Percentiles rank a stretch among this genome's conserved stretches.
Evolutionary conservation across 2,797 vertebrate genomes (phyloP).

Genomic region (Monodelphis domestica): DNA sequence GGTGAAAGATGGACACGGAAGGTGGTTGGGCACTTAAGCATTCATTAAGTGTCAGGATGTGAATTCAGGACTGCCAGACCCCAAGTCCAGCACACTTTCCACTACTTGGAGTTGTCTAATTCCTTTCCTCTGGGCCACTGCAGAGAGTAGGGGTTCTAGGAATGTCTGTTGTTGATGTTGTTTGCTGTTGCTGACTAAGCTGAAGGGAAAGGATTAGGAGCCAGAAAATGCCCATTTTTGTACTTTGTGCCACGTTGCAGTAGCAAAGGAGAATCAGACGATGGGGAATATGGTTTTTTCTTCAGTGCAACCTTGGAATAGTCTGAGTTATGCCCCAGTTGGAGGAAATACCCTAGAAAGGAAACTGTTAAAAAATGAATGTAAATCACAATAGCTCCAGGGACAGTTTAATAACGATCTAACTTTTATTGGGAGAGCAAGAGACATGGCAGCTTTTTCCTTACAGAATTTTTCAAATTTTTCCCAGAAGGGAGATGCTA

Average conservation of each 20-base stretch:
- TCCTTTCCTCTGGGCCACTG: not conserved
- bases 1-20: too few species aligned
- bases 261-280: constrained; percentile 49
- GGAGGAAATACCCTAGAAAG: constrained; percentile 73
- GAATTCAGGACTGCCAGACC: not conserved
- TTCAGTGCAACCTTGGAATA: constrained; percentile 67
- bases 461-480: constrained; percentile 55
- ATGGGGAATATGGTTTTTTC: constrained; percentile 67
- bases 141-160: not conserved
- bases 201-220: constrained; percentile 19
- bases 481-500: constrained; percentile 67
- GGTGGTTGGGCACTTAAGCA: not conserved
- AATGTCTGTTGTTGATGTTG: not conserved
- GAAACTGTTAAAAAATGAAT: constrained; percentile 72
- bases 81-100: not conserved
- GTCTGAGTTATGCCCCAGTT: constrained; percentile 41
- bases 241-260: constrained; percentile 28
- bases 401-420: constrained; percentile 81
- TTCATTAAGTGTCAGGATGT: not conserved
- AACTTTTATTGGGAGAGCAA: constrained; percentile 79
- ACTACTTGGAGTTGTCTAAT: not conserved
- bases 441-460: constrained; percentile 77
- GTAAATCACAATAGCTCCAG: constrained; percentile 80
- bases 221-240: not conserved
- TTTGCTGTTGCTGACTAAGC: not conserved